phyloP scores from a whole-genome alignment of 2,113 vertebrate genomes.

The Corythornis cristatus region DNA sequence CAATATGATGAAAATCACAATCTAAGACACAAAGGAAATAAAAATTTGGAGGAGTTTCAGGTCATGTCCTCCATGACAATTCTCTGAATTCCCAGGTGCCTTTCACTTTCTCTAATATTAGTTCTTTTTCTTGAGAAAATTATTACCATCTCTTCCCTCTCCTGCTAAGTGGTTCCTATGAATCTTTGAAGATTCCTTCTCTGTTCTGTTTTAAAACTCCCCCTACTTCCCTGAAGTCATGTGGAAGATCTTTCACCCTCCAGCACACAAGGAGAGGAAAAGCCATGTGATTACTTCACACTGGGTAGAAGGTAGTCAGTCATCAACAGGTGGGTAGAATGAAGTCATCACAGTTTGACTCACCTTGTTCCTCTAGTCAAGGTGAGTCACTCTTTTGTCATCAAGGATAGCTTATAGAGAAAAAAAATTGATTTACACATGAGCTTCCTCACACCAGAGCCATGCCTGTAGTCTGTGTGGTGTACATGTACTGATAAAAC shows the following conservation, averaged over 20 bases:
- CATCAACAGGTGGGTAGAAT: neutral
- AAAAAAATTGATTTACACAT: neutral
- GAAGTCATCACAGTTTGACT: slow-evolving; percentile 1
- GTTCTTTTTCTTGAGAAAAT: neutral
- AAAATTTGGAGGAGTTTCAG: neutral
- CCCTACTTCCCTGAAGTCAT: neutral
- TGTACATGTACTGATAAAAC: neutral
- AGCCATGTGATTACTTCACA: neutral
- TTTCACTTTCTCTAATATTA: neutral
- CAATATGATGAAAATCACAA: neutral
- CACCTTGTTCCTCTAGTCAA: neutral
- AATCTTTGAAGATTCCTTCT: neutral
- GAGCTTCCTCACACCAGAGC: neutral
- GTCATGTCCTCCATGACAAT: neutral
- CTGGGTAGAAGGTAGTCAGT: neutral
- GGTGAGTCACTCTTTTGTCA: slow-evolving; percentile 6
- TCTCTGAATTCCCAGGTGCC: neutral
- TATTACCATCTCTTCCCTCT: neutral
- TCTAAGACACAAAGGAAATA: neutral
- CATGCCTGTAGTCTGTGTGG: neutral
- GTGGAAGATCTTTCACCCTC: neutral
- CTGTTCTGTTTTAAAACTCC: neutral
- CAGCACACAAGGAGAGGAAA: neutral
- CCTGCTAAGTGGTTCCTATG: neutral
- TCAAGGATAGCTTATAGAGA: neutral